Evolutionary conservation across 2,797 vertebrate species (phyloP), one percentile per base, ranked within the genome.

Genomic region (Danio kyathit): DNA sequence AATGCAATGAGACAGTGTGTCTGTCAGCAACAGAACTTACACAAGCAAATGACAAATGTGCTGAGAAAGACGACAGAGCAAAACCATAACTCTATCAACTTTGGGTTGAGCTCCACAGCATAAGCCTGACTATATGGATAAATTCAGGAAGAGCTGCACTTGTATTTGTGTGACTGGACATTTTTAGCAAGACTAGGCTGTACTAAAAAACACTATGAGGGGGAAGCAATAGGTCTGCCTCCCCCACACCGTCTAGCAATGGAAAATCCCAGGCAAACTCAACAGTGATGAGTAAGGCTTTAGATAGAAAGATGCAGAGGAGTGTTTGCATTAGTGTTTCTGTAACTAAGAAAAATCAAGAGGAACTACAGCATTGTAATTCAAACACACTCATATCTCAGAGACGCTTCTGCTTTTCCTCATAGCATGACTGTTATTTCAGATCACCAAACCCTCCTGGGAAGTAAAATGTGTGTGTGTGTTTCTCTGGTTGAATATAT

Each of bases 201-300:
- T 48, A 57, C 63, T 67, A 67, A 48, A 43, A 38, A 67, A 29
- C 9, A 48, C 57, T 38, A 66, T 59, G 4, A 38, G 7, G 17
- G 54, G 43, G 16, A 46, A 60, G 52, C 51, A 57, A 51, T 13
- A 17, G 7, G 9, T 17, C 2, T 17, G 54, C 29, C 7, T 10
- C n/a, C 40, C 76, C 67, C 29, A 7, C 11, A 2, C 8, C 13
- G 7, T 44, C 17, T 9, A 16, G 38, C 12, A 40, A 13, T 71
- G 80, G 80, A 80, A 85, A 82, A 82, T 17, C 38, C 76, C 73
- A 69, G 6, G 49, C 40, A 76, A 59, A 48, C 38, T 54, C 48
- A 69, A 10, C 54, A 43, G 71, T 48, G 56, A 86, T 90, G 87
- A 91, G 80, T 86, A 88, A 86, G 59, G 61, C 79, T 40, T 10